Evolutionary conservation across 1,140 invertebrate genomes (phyloP).

Genomic region (Teleopsis dalmanni): DNA sequence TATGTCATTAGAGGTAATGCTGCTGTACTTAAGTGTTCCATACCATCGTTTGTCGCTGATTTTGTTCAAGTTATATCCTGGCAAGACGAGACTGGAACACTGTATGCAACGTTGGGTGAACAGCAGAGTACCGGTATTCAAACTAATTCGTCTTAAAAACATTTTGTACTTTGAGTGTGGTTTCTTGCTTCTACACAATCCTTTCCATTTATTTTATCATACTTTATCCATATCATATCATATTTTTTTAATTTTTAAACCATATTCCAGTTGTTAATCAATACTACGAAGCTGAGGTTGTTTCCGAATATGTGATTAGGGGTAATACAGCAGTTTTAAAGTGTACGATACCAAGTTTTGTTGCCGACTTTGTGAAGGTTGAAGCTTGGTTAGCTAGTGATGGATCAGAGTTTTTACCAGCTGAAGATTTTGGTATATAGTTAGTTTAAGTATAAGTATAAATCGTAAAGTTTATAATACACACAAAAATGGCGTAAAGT

Average conservation of each 20-base stretch:
- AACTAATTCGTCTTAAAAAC: not conserved
- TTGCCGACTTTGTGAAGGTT: conserved; percentile 83
- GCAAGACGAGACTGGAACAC: conserved; percentile 53
- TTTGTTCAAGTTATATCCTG: conserved; percentile 60
- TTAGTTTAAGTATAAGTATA: not conserved
- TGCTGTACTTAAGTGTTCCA: conserved; percentile 59
- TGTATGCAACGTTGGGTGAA: conserved; percentile 39
- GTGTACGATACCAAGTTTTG: conserved; percentile 87
- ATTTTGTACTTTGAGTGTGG: not conserved
- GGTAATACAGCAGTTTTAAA: conserved; percentile 88
- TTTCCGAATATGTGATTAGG: conserved; percentile 87
- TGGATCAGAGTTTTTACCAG: conserved; percentile 55
- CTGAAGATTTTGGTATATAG: conserved; percentile 33
- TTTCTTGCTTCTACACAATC: not conserved
- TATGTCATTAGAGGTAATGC: conserved; percentile 62
- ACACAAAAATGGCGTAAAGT: not conserved
- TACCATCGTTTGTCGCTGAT: conserved; percentile 62
- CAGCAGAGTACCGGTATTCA: conserved; percentile 25
- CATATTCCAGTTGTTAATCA: conserved; percentile 65
- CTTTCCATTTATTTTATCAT: conserved; percentile 4
- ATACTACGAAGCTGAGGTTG: conserved; percentile 83
- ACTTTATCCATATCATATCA: conserved; percentile 9
- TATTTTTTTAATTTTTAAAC: conserved; percentile 3
- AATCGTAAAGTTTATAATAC: not conserved
- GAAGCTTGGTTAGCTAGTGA: conserved; percentile 81